Base-by-base conservation (phyloP, 2,888 invertebrate genomes). In the Clostera curtula region DNA sequence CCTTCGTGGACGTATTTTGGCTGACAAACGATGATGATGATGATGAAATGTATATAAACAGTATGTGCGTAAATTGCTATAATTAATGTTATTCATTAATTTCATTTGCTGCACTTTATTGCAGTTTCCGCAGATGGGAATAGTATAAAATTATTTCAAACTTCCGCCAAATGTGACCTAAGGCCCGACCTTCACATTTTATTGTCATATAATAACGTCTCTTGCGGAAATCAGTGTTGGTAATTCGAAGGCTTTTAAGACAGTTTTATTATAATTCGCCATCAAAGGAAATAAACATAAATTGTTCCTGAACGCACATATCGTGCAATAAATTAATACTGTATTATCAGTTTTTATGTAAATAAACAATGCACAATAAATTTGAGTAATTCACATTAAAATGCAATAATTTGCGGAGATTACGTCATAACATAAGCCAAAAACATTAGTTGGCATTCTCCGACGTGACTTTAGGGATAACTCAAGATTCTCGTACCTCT, bases 101-200 rank as follows among this genome's bases (percentile, higher is more conserved):
- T n/a, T n/a, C n/a, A n/a, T n/a, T n/a, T n/a, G n/a, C n/a, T n/a
- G n/a, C n/a, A n/a, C n/a, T n/a, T n/a, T n/a, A n/a, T n/a, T n/a
- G n/a, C n/a, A n/a, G n/a, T n/a, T n/a, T n/a, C n/a, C n/a, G n/a
- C n/a, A n/a, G n/a, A n/a, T n/a, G n/a, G n/a, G n/a, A 19, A n/a
- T 4, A 5, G 11, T 19, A 19, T 20, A 19, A 9, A 3, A 12
- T 20, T 11, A 20, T 20, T 42, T 34, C 41, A 42, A 40, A 51
- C 53, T 65, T 64, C 65, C 62, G 58, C 44, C 40, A 38, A 57
- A 52, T 36, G 28, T 51, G 49, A 61, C 57, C 60, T 45, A 45
- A 41, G 29, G 13, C 18, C 12, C 31, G 45, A 51, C 61, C 59
- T 58, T 57, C 45, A 50, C 56, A 45, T 56, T 52, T 51, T 50